Base-by-base conservation (phyloP, 2,888 invertebrate genomes). In the Pyrocoelia pectoralis region DNA sequence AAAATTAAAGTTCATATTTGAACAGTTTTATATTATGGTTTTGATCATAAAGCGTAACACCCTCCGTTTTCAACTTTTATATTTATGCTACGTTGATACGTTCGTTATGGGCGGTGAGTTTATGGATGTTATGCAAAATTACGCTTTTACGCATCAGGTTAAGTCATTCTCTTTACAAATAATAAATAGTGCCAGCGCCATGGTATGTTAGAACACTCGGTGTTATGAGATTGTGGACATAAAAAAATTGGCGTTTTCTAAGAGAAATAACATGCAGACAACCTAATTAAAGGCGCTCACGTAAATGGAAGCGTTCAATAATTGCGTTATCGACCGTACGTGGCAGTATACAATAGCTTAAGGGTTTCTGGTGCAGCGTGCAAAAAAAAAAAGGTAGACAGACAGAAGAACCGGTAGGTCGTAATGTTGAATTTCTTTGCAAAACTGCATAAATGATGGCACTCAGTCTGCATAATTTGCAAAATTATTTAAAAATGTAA, bases 381-480 rank as follows among this genome's bases (percentile, higher is more conserved):
- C 24, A 24, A 3, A 24, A 24, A 24, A n/a, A 24, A 24, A 24
- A 24, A 24, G 24, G 33, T 52, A 29, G 28, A 29, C 29, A 52
- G 52, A 52, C 52, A 17, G 14, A 33, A 52, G 29, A 52, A 28
- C 29, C 17, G 17, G 52, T 40, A 54, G 24, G 17, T 43, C 41
- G 53, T 54, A 24, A n/a, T 24, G 19, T 19, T 43, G n/a, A n/a
- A 33, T 54, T 38, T 54, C 38, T 54, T 19, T 19, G 41, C 19
- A 56, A 56, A 46, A 46, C 46, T 48, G 33, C 29, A 48, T 56
- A 62, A 61, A 56, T 62, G 56, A 62, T 57, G 62, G 62, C 62
- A 52, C 56, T 52, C 62, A 48, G 62, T 57, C 62, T 53, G 56
- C 57, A 62, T 62, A 63, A 63, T 63, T 63, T 63, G 63, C 63